Conservation (phyloP, 2,888 invertebrate species). For the Machimus atricapillus region DNA sequence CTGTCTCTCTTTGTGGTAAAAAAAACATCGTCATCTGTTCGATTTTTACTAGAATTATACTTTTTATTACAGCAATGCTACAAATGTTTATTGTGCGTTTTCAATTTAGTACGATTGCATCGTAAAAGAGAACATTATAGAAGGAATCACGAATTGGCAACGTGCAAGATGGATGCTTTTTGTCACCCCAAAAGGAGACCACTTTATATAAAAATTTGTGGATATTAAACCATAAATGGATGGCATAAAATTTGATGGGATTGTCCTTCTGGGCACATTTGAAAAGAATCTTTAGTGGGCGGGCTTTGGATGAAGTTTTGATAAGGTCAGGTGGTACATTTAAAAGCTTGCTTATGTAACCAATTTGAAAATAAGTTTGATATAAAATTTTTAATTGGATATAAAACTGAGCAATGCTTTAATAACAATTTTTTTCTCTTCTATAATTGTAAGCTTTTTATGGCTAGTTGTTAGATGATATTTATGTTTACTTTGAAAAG, state of each 20-base stretch:
- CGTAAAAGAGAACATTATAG: neutral
- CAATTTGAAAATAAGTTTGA: neutral
- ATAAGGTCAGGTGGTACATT: neutral
- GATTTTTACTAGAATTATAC: neutral
- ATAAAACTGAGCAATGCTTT: too few species aligned
- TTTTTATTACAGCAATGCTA: neutral
- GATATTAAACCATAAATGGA: neutral
- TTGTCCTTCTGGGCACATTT: neutral
- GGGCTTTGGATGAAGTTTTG: neutral
- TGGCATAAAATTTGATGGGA: neutral
- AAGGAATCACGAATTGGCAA: neutral
- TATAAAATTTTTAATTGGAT: neutral
- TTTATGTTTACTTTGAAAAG: too few species aligned
- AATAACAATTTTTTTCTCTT: too few species aligned
- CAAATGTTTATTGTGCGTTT: neutral
- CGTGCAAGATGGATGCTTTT: neutral
- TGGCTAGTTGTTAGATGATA: too few species aligned
- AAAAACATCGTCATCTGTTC: neutral
- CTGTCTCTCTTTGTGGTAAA: neutral
- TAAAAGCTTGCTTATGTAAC: neutral
- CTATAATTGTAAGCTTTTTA: too few species aligned
- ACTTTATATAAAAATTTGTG: neutral
- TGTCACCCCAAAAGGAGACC: neutral
- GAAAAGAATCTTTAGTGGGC: neutral
- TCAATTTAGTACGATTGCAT: neutral